phyloP scores from a whole-genome alignment of 1,140 invertebrate genomes.

The Bombus terrestris region DNA sequence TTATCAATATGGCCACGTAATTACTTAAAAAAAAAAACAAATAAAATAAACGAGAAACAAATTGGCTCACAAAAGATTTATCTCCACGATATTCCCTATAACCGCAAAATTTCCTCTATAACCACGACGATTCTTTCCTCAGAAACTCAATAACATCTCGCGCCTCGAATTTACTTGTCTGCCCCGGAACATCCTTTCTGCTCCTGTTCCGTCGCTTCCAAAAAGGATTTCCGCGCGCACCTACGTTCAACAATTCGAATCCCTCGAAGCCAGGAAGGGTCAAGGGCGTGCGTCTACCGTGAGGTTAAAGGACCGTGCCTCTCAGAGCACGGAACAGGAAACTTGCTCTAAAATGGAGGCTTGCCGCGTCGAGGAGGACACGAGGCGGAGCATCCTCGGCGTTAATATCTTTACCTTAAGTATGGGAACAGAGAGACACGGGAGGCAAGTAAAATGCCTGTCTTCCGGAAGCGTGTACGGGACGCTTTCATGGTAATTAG shows the following conservation, averaged over 20 bases:
- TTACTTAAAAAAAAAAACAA: background rate
- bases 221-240: background rate
- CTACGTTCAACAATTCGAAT: conserved; percentile 6
- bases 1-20: background rate
- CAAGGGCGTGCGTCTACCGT: background rate
- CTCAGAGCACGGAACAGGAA: conserved; percentile 4
- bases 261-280: conserved; percentile 1
- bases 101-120: background rate
- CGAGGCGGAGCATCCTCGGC: conserved; percentile 9
- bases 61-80: background rate
- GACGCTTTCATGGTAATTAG: conserved; percentile 69
- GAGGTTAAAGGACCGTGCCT: conserved; percentile 26
- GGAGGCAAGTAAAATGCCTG: conserved; percentile 58
- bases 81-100: background rate
- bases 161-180: background rate
- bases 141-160: background rate
- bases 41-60: background rate
- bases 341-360: conserved; percentile 42
- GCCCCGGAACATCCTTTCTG: background rate
- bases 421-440: conserved; percentile 33
- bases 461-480: conserved; percentile 68
- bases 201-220: background rate
- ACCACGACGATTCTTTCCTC: too few relatives aligned
- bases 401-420: conserved; percentile 50
- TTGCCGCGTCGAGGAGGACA: conserved; percentile 34